These are phyloP conservation scores for Slavum lentiscoides DNA, from an alignment of 2,888 invertebrate genomes.

Conservation along the genomic window DNA sequence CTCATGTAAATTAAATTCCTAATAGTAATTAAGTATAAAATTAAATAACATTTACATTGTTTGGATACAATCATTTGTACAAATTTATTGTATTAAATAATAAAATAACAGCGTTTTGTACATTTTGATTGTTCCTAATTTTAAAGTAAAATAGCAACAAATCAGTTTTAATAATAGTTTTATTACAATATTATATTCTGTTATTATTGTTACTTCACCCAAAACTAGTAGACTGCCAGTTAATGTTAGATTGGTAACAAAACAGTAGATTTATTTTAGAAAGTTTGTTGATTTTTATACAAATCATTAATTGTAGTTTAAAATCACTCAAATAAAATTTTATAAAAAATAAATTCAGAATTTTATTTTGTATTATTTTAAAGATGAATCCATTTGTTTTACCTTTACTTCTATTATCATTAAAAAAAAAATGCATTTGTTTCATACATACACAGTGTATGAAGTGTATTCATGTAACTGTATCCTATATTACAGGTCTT, in stretches of 20 bases:
- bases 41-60: constrained; percentile 1
- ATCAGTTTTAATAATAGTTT: background rate
- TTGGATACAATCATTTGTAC: background rate
- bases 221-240: constrained; percentile 30
- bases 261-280: constrained; percentile 52
- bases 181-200: background rate
- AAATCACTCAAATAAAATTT: constrained; percentile 44
- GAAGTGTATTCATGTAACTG: too few relatives aligned
- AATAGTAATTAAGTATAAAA: constrained; percentile 33
- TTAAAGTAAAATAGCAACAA: background rate
- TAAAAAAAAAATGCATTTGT: too few relatives aligned
- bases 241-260: constrained; percentile 50
- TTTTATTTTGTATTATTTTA: too few relatives aligned
- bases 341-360: constrained; percentile 10
- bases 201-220: background rate
- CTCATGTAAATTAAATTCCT: constrained; percentile 27
- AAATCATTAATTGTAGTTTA: constrained; percentile 46
- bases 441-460: too few relatives aligned
- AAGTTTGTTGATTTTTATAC: constrained; percentile 52
- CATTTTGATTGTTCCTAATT: background rate
- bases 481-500: too few relatives aligned
- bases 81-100: background rate
- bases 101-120: constrained; percentile 10
- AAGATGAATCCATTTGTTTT: too few relatives aligned
- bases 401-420: too few relatives aligned